Percentiles rank a stretch among this genome's conserved stretches.
These are phyloP conservation scores for Gymnobelideus leadbeateri DNA, from an alignment of 2,113 vertebrate species.

Conservation along the genomic window DNA sequence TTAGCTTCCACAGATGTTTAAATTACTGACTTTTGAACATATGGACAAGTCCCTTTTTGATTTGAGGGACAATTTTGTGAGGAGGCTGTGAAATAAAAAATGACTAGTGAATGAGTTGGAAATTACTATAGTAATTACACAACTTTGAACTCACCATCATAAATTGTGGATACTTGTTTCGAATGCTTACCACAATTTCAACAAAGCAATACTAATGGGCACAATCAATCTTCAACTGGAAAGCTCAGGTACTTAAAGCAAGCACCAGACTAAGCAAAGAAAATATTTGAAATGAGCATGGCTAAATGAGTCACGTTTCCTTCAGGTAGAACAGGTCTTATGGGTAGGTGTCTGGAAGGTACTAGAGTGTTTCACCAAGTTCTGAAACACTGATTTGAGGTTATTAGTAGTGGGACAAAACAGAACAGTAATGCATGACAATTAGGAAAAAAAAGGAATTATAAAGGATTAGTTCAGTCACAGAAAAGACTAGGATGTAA, in stretches of 20 bases:
- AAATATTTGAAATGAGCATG: slow-evolving; percentile 76
- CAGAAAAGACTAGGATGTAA: slow-evolving; percentile 31
- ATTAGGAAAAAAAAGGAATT: slow-evolving; percentile 52
- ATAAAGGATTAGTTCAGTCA: background rate
- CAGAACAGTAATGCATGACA: slow-evolving; percentile 62
- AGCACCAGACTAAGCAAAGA: slow-evolving; percentile 72
- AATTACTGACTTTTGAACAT: slow-evolving; percentile 65
- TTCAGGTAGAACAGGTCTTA: slow-evolving; percentile 55
- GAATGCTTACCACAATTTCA: slow-evolving; percentile 76
- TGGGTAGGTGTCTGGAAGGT: slow-evolving; percentile 45
- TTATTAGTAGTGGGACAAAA: slow-evolving; percentile 67
- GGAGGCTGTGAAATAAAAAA: slow-evolving; percentile 79
- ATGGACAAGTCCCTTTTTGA: slow-evolving; percentile 68
- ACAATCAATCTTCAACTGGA: slow-evolving; percentile 75
- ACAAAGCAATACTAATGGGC: slow-evolving; percentile 76
- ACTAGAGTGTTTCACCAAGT: slow-evolving; percentile 63
- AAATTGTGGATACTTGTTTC: slow-evolving; percentile 74
- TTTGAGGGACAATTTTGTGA: slow-evolving; percentile 69
- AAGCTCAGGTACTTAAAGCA: slow-evolving; percentile 70
- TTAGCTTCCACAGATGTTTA: slow-evolving; percentile 60
- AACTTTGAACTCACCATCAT: slow-evolving; percentile 72
- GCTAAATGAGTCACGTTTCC: slow-evolving; percentile 75
- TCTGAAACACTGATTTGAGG: slow-evolving; percentile 63
- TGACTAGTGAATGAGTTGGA: slow-evolving; percentile 78
- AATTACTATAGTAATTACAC: slow-evolving; percentile 77